Base-by-base conservation (phyloP, 2,113 vertebrate species). In the Acrocephalus arundinaceus region DNA sequence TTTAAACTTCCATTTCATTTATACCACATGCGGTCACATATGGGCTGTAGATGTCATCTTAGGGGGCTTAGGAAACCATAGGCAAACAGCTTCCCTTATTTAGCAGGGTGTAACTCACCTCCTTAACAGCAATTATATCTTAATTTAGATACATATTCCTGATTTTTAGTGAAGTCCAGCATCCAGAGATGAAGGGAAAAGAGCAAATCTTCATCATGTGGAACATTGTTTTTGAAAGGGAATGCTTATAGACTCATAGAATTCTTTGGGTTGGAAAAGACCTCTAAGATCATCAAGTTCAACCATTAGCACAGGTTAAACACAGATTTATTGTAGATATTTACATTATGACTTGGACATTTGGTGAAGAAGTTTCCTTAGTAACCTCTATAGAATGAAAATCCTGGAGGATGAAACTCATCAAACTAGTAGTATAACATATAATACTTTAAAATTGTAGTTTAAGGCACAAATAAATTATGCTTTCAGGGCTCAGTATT, bases 1-100 rank as follows among this genome's bases (percentile, higher is more conserved):
- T 96, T 98, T 96, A 91, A 95, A 94, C 91, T 97, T 96, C 71
- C 91, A 88, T 97, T 98, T 97, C 96, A 97, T 98, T 97, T 97
- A 94, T 95, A 94, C 97, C 97, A 97, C 97, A 94, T 97, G 96
- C 97, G 96, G 95, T 90, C 91, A 94, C 97, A 96, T 97, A 95
- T 96, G 97, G 87, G 94, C 81, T 95, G 59, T 95, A 93, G 96
- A 97, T 95, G 92, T 96, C 94, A 94, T 96, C 96, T 97, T 94
- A 96, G 59, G 77, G 77, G 87, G 73, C 51, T 96, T 97, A 94
- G 89, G 67, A 89, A 97, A 96, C 75, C 76, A 71, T 71, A 97
- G 93, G 75, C 93, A 96, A 95, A 89, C 92, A 96, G 93, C 89
- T 96, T 92, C 82, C 73, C 97, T 97, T 94, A 84, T 90, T 90